Percentiles rank a stretch among this genome's conserved stretches.
Evolutionary conservation across 2,888 invertebrate species (phyloP).

Genomic region (Gandaritis pyraliata): DNA sequence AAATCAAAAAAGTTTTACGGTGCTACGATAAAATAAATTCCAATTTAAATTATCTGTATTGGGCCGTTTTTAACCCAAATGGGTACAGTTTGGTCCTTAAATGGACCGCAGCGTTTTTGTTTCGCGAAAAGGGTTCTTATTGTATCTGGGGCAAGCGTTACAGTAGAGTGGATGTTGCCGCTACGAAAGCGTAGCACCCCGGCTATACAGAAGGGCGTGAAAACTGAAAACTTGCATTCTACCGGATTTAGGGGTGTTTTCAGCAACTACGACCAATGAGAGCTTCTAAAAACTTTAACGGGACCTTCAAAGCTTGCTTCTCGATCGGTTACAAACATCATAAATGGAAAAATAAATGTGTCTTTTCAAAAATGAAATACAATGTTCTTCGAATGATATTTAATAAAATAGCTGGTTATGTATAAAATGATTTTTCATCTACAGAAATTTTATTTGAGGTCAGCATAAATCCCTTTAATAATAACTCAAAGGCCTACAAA

Average conservation of each 20-base stretch:
- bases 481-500: neutral
- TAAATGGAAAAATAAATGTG: too few species aligned
- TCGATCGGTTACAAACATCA: too few species aligned
- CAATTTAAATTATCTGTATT: conserved; percentile 49
- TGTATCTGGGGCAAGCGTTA: neutral
- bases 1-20: conserved; percentile 54
- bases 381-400: too few species aligned
- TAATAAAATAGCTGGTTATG: too few species aligned
- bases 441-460: too few species aligned
- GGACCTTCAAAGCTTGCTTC: too few species aligned
- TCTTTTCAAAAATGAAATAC: too few species aligned
- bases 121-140: conserved; percentile 9
- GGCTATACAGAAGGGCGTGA: too few species aligned
- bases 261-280: too few species aligned
- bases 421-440: too few species aligned
- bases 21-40: conserved; percentile 48
- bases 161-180: neutral
- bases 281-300: too few species aligned
- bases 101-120: conserved; percentile 21
- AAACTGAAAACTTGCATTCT: neutral
- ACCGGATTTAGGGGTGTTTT: neutral
- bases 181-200: neutral
- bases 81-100: conserved; percentile 32
- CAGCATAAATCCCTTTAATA: too few species aligned
- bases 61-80: conserved; percentile 37